Conservation (phyloP, 2,113 vertebrate genomes). For the Phoxinus phoxinus region DNA sequence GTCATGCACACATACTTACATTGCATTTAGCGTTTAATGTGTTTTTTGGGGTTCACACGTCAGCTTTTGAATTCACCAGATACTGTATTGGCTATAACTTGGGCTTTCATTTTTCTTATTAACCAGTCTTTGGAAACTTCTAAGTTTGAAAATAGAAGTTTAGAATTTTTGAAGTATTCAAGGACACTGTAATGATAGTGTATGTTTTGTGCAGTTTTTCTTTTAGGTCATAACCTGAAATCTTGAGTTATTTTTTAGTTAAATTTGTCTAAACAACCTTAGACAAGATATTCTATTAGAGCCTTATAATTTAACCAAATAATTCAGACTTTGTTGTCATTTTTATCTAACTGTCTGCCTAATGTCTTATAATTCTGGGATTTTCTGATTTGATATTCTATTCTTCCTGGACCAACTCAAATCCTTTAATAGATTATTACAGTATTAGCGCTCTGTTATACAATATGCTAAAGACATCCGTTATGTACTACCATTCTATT, state of each 20-base stretch:
- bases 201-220: neutral
- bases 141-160: neutral
- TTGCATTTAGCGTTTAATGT: neutral
- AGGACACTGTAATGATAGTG: neutral
- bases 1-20: neutral
- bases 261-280: neutral
- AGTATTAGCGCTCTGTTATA: neutral
- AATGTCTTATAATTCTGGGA: neutral
- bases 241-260: neutral
- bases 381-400: neutral
- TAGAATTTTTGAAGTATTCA: neutral
- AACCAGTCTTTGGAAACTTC: neutral
- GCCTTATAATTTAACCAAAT: neutral
- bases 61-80: neutral
- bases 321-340: neutral
- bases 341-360: neutral
- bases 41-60: neutral
- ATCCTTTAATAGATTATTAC: neutral
- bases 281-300: neutral
- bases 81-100: neutral
- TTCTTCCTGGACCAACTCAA: neutral
- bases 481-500: neutral
- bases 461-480: neutral
- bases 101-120: neutral
- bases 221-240: neutral